phyloP scores from a whole-genome alignment of 2,888 invertebrate genomes.

The Diaphora mendica region DNA sequence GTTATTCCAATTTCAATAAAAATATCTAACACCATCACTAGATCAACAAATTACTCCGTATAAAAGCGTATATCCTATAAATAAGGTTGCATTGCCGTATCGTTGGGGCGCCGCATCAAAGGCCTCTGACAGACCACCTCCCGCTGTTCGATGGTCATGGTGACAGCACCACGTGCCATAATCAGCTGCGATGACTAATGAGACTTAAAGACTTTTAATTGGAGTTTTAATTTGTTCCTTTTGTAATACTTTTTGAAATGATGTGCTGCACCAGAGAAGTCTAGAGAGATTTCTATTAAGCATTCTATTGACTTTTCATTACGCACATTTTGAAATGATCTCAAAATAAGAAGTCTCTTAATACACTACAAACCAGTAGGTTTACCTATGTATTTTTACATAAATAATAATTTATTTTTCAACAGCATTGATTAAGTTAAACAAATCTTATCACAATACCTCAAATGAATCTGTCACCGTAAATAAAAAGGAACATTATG shows the following conservation, averaged over 20 bases:
- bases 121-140: conserved; percentile 48
- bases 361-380: neutral
- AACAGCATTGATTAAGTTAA: conserved; percentile 35
- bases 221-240: conserved; percentile 47
- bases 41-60: conserved; percentile 22
- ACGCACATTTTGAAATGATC: neutral
- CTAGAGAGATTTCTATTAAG: neutral
- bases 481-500: conserved; percentile 49
- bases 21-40: conserved; percentile 26
- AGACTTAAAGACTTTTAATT: conserved; percentile 49
- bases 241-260: conserved; percentile 21
- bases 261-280: neutral
- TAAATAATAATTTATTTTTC: conserved; percentile 2
- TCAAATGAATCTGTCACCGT: conserved; percentile 49
- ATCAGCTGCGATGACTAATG: conserved; percentile 52
- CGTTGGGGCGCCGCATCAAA: conserved; percentile 22
- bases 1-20: conserved; percentile 17
- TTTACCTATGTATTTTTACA: neutral
- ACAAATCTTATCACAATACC: conserved; percentile 41
- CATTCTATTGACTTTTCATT: neutral
- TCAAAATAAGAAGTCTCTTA: neutral
- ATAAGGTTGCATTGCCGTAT: conserved; percentile 17
- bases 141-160: conserved; percentile 59
- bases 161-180: conserved; percentile 59
- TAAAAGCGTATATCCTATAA: conserved; percentile 19